These are phyloP conservation scores for Mya arenaria DNA, from an alignment of 1,140 invertebrate genomes.

Conservation along the genomic window DNA sequence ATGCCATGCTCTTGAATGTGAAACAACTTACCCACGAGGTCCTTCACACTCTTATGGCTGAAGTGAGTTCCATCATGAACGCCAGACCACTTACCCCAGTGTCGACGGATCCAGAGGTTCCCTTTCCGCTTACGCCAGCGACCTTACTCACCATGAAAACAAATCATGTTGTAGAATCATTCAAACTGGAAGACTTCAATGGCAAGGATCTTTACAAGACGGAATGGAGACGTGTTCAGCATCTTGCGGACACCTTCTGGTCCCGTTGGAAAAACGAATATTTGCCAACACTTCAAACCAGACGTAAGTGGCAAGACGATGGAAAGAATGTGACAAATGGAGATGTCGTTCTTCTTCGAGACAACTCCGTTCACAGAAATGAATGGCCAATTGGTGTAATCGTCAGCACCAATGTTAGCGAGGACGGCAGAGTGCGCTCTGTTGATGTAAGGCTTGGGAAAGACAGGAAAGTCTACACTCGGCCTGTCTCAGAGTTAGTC, in stretches of 20 bases:
- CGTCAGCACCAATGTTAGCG: too few species aligned
- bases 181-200: neutral
- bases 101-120: constrained; percentile 40
- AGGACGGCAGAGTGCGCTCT: too few species aligned
- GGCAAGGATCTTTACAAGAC: neutral
- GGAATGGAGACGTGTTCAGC: constrained; percentile 34
- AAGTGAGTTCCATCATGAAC: constrained; percentile 59
- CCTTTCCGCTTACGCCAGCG: constrained; percentile 8
- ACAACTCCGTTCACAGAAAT: neutral
- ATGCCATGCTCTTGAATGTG: constrained; percentile 40
- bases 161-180: neutral
- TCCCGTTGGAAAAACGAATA: constrained; percentile 11
- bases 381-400: constrained; percentile 1
- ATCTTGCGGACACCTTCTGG: constrained; percentile 36
- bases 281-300: constrained; percentile 4
- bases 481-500: too few species aligned
- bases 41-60: constrained; percentile 59
- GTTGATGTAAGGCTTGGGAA: too few species aligned
- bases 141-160: constrained; percentile 10
- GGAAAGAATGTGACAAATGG: neutral
- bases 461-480: too few species aligned
- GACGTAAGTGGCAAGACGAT: constrained; percentile 7
- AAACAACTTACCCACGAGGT: constrained; percentile 54
- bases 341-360: constrained; percentile 10
- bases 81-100: constrained; percentile 50